Conservation (phyloP, 2,888 invertebrate species). For the Pterobdella sp. region DNA sequence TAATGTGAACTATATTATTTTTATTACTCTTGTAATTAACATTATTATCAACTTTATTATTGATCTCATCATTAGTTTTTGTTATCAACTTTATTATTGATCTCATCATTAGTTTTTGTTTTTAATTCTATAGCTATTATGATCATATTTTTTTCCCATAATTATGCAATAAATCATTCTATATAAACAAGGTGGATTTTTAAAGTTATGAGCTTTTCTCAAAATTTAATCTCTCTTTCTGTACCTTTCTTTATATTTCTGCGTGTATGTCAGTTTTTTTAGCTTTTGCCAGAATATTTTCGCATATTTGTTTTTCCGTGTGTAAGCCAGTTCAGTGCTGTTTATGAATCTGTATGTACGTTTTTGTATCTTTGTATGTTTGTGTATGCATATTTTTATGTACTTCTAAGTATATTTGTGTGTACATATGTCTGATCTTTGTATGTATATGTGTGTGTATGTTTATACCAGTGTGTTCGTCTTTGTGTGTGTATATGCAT, state of each 20-base stretch:
- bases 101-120: background rate
- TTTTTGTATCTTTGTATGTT: constrained; percentile 26
- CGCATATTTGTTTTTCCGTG: background rate
- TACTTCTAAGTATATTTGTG: constrained; percentile 27
- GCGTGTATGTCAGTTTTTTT: background rate
- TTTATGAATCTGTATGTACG: constrained; percentile 16
- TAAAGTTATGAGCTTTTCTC: too few relatives aligned
- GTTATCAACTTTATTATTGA: background rate
- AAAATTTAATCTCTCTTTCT: too few relatives aligned
- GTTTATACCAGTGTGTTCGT: constrained; percentile 25
- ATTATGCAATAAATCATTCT: too few relatives aligned
- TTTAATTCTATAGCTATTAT: background rate
- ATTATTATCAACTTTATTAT: background rate
- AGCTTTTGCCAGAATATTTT: background rate
- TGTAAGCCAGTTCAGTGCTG: background rate
- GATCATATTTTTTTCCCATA: too few relatives aligned
- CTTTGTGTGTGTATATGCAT: constrained; percentile 28
- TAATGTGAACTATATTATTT: background rate
- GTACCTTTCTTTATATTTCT: background rate
- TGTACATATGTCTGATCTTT: constrained; percentile 28
- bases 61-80: background rate
- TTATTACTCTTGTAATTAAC: constrained; percentile 9
- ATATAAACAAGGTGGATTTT: too few relatives aligned
- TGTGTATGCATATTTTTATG: constrained; percentile 28
- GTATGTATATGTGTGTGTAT: constrained; percentile 30